Conservation (phyloP, 2,888 invertebrate genomes). For the Thysanoteuthis rhombus region DNA sequence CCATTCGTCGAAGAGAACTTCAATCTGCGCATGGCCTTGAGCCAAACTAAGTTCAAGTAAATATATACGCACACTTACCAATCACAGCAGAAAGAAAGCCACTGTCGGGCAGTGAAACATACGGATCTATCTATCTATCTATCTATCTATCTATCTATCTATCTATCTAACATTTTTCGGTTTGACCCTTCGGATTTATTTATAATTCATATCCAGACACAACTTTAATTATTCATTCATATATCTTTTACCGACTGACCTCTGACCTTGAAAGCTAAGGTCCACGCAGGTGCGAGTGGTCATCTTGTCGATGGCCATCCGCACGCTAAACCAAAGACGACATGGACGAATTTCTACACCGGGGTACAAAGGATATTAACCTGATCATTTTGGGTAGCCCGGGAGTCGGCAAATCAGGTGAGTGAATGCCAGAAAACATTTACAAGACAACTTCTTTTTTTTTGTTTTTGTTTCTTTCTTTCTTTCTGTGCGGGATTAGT, state of each 20-base stretch:
- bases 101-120: not conserved
- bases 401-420: slow-evolving; percentile 18
- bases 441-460: no score
- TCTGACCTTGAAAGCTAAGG: not conserved
- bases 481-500: no score
- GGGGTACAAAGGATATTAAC: slow-evolving; percentile 18
- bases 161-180: no score
- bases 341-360: not conserved
- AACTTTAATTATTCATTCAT: not conserved
- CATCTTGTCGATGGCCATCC: not conserved
- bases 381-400: not conserved
- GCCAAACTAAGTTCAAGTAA: not conserved
- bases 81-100: not conserved
- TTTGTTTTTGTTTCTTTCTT: no score
- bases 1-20: not conserved
- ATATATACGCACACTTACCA: not conserved
- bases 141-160: not conserved
- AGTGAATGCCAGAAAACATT: not conserved
- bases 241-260: not conserved
- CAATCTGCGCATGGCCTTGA: not conserved
- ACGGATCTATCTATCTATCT: slow-evolving; percentile 28
- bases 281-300: not conserved
- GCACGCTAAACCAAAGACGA: not conserved
- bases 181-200: not conserved
- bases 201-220: not conserved